These are phyloP conservation scores for Lophius americanus DNA, from an alignment of 2,797 vertebrate species.

Conservation along the genomic window DNA sequence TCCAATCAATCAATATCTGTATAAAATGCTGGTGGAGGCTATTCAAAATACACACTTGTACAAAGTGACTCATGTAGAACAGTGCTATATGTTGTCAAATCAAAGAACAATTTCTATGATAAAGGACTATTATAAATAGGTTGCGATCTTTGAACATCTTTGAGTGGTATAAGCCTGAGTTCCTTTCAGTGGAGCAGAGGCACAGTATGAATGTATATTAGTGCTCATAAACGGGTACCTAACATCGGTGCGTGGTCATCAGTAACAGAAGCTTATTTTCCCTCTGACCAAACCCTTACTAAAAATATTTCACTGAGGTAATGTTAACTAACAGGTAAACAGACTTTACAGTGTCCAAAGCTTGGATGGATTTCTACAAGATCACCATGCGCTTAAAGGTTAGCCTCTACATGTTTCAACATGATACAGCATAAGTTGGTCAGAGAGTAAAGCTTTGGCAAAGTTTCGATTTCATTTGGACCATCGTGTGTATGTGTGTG, in stretches of 20 bases:
- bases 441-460: constrained; percentile 15
- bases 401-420: background rate
- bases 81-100: constrained; percentile 43
- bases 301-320: constrained; percentile 34
- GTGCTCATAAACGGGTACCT: constrained; percentile 18
- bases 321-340: constrained; percentile 22
- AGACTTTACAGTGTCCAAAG: constrained; percentile 27
- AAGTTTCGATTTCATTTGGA: constrained; percentile 20
- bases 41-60: constrained; percentile 30
- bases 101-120: constrained; percentile 51
- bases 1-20: constrained; percentile 24
- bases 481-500: constrained; percentile 10
- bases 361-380: constrained; percentile 16
- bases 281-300: background rate
- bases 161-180: constrained; percentile 53
- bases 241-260: constrained; percentile 17
- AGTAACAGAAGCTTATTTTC: constrained; percentile 39
- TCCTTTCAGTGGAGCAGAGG: constrained; percentile 37
- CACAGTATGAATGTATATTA: constrained; percentile 41
- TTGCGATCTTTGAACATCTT: constrained; percentile 47
- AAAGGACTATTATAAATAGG: constrained; percentile 64
- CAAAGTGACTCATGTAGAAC: constrained; percentile 50
- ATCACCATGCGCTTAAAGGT: background rate
- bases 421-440: constrained; percentile 10
- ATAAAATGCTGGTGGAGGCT: constrained; percentile 64